These are phyloP conservation scores for Dicentrarchus labrax DNA, from an alignment of 2,113 vertebrate genomes.

Conservation along the genomic window DNA sequence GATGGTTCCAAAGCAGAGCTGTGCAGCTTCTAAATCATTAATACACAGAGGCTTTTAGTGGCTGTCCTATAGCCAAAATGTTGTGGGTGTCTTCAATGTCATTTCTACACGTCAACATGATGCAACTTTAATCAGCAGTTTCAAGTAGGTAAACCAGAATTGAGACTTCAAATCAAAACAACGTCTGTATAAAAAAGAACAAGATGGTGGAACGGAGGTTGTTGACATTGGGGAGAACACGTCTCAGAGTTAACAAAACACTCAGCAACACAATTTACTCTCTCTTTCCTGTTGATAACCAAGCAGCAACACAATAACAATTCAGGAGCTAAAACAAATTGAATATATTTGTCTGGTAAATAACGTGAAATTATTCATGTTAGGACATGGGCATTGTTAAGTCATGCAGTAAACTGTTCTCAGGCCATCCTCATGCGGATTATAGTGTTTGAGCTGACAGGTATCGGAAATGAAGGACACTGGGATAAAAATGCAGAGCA, in stretches of 20 bases:
- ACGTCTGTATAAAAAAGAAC: slow-evolving; percentile 1
- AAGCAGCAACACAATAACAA: slow-evolving; percentile 31
- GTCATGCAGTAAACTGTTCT: slow-evolving; percentile 48
- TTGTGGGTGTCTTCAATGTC: slow-evolving; percentile 23
- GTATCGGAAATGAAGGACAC: slow-evolving; percentile 39
- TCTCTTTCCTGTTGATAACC: slow-evolving; percentile 13
- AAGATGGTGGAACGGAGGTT: neutral
- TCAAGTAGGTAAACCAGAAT: slow-evolving; percentile 9
- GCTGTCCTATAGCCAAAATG: slow-evolving; percentile 12
- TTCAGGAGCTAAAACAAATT: slow-evolving; percentile 25
- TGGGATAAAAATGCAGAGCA: slow-evolving; percentile 34
- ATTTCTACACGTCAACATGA: slow-evolving; percentile 37
- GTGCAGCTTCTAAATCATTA: slow-evolving; percentile 66
- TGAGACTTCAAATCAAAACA: neutral
- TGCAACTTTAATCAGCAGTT: slow-evolving; percentile 48
- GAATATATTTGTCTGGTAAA: slow-evolving; percentile 34
- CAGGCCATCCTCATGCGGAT: slow-evolving; percentile 17
- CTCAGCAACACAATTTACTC: neutral
- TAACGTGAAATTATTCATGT: slow-evolving; percentile 53
- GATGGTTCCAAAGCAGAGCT: slow-evolving; percentile 36
- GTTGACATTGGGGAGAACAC: neutral
- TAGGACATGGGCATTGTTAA: slow-evolving; percentile 40
- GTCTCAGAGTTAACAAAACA: slow-evolving; percentile 8
- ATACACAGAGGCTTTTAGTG: slow-evolving; percentile 63
- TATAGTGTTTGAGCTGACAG: slow-evolving; percentile 49